Conservation (phyloP, 2,797 vertebrate species). For the Melanotaenia maccullochi region DNA sequence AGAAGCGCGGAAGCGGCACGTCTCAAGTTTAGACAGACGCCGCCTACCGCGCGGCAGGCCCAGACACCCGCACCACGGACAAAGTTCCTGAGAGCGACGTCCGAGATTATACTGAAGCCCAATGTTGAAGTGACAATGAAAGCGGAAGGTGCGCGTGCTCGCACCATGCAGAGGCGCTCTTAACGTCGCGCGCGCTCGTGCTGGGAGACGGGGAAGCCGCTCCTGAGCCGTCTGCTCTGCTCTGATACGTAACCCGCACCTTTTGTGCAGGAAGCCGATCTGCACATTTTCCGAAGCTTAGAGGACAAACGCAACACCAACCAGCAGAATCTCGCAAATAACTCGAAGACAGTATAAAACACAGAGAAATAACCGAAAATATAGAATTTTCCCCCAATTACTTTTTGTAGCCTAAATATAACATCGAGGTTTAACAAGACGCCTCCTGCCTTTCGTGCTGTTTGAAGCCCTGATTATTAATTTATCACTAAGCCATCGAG, state of each 20-base stretch:
- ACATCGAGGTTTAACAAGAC: background rate
- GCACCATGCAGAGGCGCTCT: conserved; percentile 53
- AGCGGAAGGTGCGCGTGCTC: conserved; percentile 23
- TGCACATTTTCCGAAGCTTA: conserved; percentile 28
- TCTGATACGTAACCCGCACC: conserved; percentile 59
- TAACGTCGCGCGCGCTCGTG: conserved; percentile 29
- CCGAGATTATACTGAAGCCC: background rate
- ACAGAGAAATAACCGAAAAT: background rate
- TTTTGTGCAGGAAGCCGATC: conserved; percentile 69
- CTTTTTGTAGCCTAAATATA: conserved; percentile 5
- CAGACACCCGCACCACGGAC: conserved; percentile 8
- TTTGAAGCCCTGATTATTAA: conserved; percentile 43
- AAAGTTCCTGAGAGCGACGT: conserved; percentile 40
- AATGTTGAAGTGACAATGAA: background rate
- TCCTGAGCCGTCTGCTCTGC: conserved; percentile 34
- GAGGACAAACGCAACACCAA: conserved; percentile 31
- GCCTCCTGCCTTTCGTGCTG: conserved; percentile 2
- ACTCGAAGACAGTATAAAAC: background rate
- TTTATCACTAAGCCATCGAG: conserved; percentile 40
- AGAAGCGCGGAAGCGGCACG: conserved; percentile 56
- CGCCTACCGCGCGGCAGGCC: conserved; percentile 59
- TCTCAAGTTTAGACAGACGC: conserved; percentile 70
- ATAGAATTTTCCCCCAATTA: conserved; percentile 3
- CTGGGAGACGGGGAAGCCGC: conserved; percentile 48
- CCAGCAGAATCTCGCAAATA: conserved; percentile 19